A percentile compares a stretch with the other conserved stretches of the same genome.
Conservation (phyloP, 2,888 invertebrate genomes). For the Mesorhabditis spiculigera region DNA sequence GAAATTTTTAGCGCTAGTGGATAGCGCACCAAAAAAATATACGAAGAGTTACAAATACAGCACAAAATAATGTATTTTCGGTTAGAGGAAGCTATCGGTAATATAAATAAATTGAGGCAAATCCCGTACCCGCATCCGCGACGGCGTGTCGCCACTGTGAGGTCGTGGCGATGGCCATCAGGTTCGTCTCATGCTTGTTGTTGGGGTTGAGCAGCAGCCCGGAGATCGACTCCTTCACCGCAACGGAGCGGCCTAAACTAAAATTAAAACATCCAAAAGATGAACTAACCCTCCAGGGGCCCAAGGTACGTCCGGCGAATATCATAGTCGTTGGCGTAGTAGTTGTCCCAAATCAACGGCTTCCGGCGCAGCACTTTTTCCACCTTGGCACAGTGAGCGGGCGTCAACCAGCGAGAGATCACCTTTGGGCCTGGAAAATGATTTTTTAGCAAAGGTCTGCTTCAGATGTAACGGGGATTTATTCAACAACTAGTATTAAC, state of each 20-base stretch:
- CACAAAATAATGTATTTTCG: too few relatives aligned
- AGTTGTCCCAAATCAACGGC: slow-evolving; percentile 97
- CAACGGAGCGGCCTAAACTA: slow-evolving; percentile 39
- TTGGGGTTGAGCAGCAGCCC: slow-evolving; percentile 96
- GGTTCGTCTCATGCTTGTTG: slow-evolving; percentile 97
- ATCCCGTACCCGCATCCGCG: slow-evolving; percentile 12
- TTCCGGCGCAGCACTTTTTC: slow-evolving; percentile 82
- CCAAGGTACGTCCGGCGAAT: slow-evolving; percentile 91
- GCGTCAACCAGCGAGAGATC: slow-evolving; percentile 75
- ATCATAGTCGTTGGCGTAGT: slow-evolving; percentile 98
- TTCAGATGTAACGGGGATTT: too few relatives aligned
- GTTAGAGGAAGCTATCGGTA: too few relatives aligned
- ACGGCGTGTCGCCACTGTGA: slow-evolving; percentile 74
- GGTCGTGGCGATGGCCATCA: slow-evolving; percentile 86
- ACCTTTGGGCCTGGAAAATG: slow-evolving; percentile 77
- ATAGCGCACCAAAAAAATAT: too few relatives aligned
- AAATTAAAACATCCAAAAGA: slow-evolving; percentile 8
- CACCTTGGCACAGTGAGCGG: slow-evolving; percentile 86
- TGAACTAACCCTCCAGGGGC: slow-evolving; percentile 61
- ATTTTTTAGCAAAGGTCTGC: not conserved
- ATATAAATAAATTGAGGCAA: not conserved
- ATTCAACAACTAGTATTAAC: too few relatives aligned
- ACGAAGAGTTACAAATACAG: too few relatives aligned
- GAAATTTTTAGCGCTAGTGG: too few relatives aligned
- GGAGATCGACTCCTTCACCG: slow-evolving; percentile 64